phyloP scores from a whole-genome alignment of 1,140 invertebrate species.

The Drosophila tani region DNA sequence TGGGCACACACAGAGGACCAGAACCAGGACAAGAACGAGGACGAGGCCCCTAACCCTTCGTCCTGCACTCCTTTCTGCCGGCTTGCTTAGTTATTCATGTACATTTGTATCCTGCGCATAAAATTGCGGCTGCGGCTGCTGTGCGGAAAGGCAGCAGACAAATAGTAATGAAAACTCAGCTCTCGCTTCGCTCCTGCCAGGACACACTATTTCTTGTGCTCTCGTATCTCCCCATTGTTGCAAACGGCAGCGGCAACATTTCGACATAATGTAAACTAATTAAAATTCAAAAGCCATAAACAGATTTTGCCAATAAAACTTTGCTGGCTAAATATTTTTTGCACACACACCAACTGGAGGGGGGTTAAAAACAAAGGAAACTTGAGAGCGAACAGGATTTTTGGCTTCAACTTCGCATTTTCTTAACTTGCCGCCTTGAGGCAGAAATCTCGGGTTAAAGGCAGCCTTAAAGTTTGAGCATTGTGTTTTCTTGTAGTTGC shows the following conservation, averaged over 20 bases:
- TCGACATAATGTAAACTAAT: constrained; percentile 85
- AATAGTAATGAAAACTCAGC: constrained; percentile 80
- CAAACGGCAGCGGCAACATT: constrained; percentile 64
- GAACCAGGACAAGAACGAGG: constrained; percentile 6
- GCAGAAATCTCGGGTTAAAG: constrained; percentile 58
- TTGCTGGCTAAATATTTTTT: constrained; percentile 83
- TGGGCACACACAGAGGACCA: constrained; percentile 29
- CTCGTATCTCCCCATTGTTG: constrained; percentile 50
- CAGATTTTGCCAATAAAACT: constrained; percentile 85
- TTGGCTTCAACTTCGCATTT: constrained; percentile 42
- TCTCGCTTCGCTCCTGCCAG: constrained; percentile 58
- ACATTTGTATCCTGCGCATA: constrained; percentile 83
- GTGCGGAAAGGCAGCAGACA: constrained; percentile 84
- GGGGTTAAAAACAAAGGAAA: constrained; percentile 71
- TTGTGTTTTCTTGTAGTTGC: constrained; percentile 62
- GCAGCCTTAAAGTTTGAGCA: constrained; percentile 58
- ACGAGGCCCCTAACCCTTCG: constrained; percentile 13
- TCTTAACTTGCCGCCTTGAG: constrained; percentile 36
- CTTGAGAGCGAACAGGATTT: constrained; percentile 55
- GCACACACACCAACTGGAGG: constrained; percentile 39
- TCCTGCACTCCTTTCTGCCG: constrained; percentile 34
- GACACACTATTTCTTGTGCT: constrained; percentile 71
- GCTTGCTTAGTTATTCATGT: constrained; percentile 80
- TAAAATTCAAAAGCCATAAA: constrained; percentile 85
- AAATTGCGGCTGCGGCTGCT: constrained; percentile 83